Evolutionary conservation across 2,888 invertebrate genomes (phyloP).

Genomic region (Xylophagus ater): DNA sequence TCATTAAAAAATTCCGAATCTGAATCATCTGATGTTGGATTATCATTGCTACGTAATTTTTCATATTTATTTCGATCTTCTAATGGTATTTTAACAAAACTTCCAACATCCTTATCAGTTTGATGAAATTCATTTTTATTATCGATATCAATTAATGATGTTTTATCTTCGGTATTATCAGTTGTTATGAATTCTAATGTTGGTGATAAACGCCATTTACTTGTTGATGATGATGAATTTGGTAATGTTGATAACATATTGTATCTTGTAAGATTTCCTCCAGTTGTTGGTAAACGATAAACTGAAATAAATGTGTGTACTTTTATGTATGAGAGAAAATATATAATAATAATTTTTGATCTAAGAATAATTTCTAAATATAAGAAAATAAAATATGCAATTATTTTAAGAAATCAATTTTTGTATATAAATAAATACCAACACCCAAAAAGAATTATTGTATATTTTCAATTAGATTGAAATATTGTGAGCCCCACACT

Average conservation of each 20-base stretch:
- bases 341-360: background rate
- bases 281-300: slow-evolving; percentile 9
- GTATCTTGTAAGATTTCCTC: background rate
- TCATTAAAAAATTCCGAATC: slow-evolving; percentile 39
- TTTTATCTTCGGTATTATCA: slow-evolving; percentile 30
- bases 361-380: background rate
- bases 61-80: slow-evolving; percentile 69
- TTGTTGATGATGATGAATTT: slow-evolving; percentile 29
- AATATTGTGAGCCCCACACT: too few relatives aligned
- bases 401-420: background rate
- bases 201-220: slow-evolving; percentile 38
- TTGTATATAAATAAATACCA: background rate
- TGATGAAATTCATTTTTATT: slow-evolving; percentile 13
- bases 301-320: slow-evolving; percentile 30
- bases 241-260: slow-evolving; percentile 8
- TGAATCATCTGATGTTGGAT: slow-evolving; percentile 45
- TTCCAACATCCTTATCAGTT: slow-evolving; percentile 31
- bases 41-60: slow-evolving; percentile 54
- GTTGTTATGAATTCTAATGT: slow-evolving; percentile 34
- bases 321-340: slow-evolving; percentile 40
- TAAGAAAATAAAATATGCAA: background rate
- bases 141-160: slow-evolving; percentile 29
- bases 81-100: slow-evolving; percentile 49
- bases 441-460: too few relatives aligned
- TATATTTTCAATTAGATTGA: too few relatives aligned